These are phyloP conservation scores for Cygnus buccinator DNA, from an alignment of 2,113 vertebrate species.

Conservation along the genomic window DNA sequence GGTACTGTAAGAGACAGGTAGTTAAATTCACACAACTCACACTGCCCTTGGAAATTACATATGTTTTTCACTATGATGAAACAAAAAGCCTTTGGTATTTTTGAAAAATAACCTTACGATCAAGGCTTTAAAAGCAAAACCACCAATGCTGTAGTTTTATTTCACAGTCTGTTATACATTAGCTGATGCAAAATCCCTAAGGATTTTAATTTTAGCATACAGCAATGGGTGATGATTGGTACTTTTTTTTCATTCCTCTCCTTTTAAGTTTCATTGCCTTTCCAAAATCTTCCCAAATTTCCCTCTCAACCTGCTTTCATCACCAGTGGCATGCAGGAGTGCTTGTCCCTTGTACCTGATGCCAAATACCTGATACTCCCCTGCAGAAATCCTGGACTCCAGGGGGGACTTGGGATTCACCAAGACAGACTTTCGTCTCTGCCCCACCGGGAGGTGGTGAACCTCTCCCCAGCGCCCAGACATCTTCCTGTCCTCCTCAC, in stretches of 20 bases:
- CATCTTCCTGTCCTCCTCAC: not conserved
- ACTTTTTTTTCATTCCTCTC: not conserved
- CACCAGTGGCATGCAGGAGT: not conserved
- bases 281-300: not conserved
- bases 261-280: not conserved
- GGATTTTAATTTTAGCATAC: not conserved
- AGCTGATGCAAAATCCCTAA: not conserved
- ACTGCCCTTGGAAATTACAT: fast-evolving
- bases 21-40: fast-evolving
- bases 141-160: not conserved
- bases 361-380: not conserved
- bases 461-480: no score
- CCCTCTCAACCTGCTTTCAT: not conserved
- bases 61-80: fast-evolving
- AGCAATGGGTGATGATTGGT: not conserved
- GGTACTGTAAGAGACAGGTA: not conserved
- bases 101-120: not conserved
- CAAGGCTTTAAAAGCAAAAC: not conserved
- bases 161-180: not conserved
- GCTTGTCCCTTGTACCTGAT: no score
- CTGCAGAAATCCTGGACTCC: not conserved
- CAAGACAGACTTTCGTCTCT: not conserved
- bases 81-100: not conserved
- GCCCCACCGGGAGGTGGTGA: no score
- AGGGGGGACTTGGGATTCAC: not conserved